These are phyloP conservation scores for Tangara arthus DNA, from an alignment of 2,797 vertebrate species.

Conservation along the genomic window DNA sequence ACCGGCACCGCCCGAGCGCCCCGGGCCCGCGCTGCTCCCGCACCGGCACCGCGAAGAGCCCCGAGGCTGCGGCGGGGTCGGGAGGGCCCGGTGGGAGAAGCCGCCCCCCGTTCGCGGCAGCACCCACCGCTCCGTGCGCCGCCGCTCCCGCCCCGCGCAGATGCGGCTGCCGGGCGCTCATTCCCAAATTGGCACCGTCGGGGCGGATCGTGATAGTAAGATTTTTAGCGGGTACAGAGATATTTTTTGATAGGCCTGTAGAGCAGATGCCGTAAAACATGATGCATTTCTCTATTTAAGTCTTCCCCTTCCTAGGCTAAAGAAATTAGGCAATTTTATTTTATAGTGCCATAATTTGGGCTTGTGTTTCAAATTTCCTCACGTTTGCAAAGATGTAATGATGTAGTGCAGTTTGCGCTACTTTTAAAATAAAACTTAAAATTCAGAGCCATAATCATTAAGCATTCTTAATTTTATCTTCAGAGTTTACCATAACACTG, in stretches of 20 bases:
- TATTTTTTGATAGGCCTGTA: neutral
- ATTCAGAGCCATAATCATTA: neutral
- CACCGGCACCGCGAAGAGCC: neutral
- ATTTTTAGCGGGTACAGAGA: neutral
- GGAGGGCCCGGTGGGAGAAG: neutral
- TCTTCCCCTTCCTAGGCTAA: neutral
- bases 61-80: too few relatives aligned
- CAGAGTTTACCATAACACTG: neutral
- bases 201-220: neutral
- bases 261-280: neutral
- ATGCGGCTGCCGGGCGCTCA: rapidly evolving
- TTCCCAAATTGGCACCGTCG: neutral
- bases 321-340: neutral
- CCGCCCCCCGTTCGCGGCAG: rapidly evolving
- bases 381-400: neutral
- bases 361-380: neutral
- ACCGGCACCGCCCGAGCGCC: too few relatives aligned
- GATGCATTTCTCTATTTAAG: neutral
- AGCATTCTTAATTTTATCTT: neutral
- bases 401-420: neutral
- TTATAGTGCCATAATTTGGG: neutral
- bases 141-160: rapidly evolving
- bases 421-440: neutral
- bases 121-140: neutral
- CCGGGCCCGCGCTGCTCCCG: too few relatives aligned